phyloP scores from a whole-genome alignment of 2,797 vertebrate species.

The Sebastes itinus region DNA sequence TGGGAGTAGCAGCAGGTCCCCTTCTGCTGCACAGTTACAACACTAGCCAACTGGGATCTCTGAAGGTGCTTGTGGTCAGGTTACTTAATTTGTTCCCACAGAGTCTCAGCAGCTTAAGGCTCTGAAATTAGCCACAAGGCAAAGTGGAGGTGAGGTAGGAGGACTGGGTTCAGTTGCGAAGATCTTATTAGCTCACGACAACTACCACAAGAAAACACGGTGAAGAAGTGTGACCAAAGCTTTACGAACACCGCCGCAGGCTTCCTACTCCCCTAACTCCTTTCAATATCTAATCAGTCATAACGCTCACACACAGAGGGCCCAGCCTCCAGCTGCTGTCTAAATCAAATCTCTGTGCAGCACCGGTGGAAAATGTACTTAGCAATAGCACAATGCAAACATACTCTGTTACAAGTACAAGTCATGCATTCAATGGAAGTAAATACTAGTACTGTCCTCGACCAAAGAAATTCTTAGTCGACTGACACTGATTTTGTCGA shows the following conservation, averaged over 20 bases:
- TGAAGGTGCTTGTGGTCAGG: conserved; percentile 21
- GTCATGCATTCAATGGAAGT: neutral
- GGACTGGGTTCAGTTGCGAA: conserved; percentile 41
- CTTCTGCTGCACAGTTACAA: neutral
- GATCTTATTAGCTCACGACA: conserved; percentile 64
- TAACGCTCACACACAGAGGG: neutral
- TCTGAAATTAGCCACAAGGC: conserved; percentile 69
- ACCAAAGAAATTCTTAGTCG: no score
- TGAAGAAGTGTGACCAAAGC: conserved; percentile 21
- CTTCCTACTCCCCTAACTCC: conserved; percentile 6
- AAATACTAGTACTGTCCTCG: neutral
- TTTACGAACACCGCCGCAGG: conserved; percentile 1
- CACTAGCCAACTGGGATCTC: conserved; percentile 11
- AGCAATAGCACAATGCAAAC: neutral
- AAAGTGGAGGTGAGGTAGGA: conserved; percentile 12
- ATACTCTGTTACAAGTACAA: neutral
- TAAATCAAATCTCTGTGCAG: neutral
- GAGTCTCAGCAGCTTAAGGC: conserved; percentile 70
- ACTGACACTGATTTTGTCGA: no score
- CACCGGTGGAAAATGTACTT: neutral
- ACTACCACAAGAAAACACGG: conserved; percentile 16
- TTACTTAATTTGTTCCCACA: conserved; percentile 61
- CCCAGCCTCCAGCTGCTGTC: neutral
- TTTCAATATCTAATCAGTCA: conserved; percentile 20
- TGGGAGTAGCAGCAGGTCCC: neutral